Percentiles rank a stretch among this genome's conserved stretches.
phyloP scores from a whole-genome alignment of 2,888 invertebrate species.

The Melieria omissa region DNA sequence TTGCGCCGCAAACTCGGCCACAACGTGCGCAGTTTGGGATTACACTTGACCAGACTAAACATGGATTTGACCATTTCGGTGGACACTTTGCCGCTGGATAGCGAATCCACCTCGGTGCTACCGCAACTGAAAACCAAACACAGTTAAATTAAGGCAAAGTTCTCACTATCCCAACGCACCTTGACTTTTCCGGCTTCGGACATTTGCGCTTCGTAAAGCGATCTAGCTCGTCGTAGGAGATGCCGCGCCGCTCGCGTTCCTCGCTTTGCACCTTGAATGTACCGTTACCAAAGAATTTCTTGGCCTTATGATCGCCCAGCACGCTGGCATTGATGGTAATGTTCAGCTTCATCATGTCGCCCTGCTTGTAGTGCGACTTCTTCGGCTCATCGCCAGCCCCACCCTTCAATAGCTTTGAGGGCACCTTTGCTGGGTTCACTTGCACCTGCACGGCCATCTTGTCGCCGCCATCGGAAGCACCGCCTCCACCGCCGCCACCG shows the following conservation, averaged over 20 bases:
- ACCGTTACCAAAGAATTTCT: slow-evolving; percentile 55
- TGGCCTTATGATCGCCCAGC: slow-evolving; percentile 51
- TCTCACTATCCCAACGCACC: slow-evolving; percentile 3
- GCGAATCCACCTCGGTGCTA: no score
- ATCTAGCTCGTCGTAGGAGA: slow-evolving; percentile 7
- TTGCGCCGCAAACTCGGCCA: slow-evolving; percentile 55
- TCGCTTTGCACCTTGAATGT: slow-evolving; percentile 49
- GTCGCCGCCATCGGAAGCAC: neutral
- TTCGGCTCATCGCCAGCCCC: neutral
- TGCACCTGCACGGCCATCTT: neutral
- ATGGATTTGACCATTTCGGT: slow-evolving; percentile 56
- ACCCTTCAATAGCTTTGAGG: neutral
- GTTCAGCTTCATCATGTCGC: slow-evolving; percentile 50
- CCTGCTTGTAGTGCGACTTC: neutral
- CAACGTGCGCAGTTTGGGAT: slow-evolving; percentile 53
- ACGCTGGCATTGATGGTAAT: slow-evolving; percentile 60
- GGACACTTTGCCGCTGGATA: slow-evolving; percentile 51
- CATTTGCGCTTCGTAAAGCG: slow-evolving; percentile 17
- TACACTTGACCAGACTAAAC: slow-evolving; percentile 52
- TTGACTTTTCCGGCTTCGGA: slow-evolving; percentile 16
- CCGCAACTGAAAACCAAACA: neutral
- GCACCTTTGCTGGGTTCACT: neutral
- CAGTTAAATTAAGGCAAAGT: neutral
- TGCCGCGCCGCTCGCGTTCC: slow-evolving; percentile 40
- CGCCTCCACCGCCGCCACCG: neutral